Base-by-base conservation (phyloP, 2,113 vertebrate genomes). In the Scomber colias region DNA sequence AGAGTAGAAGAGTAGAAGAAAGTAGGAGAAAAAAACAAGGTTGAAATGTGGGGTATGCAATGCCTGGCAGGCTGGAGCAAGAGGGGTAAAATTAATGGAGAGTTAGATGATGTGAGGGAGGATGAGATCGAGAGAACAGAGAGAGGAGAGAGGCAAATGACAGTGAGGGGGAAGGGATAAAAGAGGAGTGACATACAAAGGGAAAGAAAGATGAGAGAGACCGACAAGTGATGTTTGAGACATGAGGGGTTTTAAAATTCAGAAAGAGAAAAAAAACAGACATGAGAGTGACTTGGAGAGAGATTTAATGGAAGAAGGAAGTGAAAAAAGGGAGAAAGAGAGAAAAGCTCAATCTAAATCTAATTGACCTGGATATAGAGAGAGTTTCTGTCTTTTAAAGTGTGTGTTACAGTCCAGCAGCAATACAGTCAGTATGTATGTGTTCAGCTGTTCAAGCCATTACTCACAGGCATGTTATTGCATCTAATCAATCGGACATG, bases 131-230 rank as follows among this genome's bases (percentile, higher is more conserved):
- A 48, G 62, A 56, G 66, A 54, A 76, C n/a, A 73, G 68, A 71
- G 69, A 64, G 61, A 60, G 5, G 19, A 53, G 60, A 59, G 46
- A 50, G 35, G 49, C 9, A 21, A 55, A 31, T 55, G 69, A 55
- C 40, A 77, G 31, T 68, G 74, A 45, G 57, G 27, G 73, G 69
- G 79, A 40, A 55, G 80, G 74, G 82, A 83, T 69, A 10, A 79
- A 79, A 75, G 65, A 70, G 8, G 30, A 56, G n/a, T 51, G 66
- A 63, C 14, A 5, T 54, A 57, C 61, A 85, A 85, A 85, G 82
- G 16, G 82, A 78, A 62, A 66, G 55, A 17, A 19, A 83, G 54
- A 83, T 71, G 63, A 79, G 63, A 79, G 75, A 75, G 67, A 68
- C 45, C 12, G 57, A 61, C 35, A 31, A 69, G 48, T 45, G 80